Conservation (phyloP, 2,888 invertebrate genomes). For the Tortrix viridana region DNA sequence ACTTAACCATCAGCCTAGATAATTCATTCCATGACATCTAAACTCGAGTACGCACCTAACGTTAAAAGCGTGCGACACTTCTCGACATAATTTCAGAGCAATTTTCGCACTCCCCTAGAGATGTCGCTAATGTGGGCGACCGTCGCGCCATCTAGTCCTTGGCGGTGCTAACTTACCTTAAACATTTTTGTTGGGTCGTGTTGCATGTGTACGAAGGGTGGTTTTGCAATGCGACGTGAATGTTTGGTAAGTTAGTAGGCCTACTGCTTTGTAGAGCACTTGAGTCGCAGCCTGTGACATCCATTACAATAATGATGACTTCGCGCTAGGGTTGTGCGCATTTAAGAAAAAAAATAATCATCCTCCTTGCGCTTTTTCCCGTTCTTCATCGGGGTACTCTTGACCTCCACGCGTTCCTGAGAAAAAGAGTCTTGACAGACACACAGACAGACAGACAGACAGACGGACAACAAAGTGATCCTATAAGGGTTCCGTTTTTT, state of each 20-base stretch:
- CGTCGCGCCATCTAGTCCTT: conserved; percentile 71
- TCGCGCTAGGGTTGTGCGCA: conserved; percentile 62
- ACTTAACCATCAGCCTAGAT: conserved; percentile 22
- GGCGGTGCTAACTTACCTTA: conserved; percentile 52
- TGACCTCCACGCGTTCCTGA: no score
- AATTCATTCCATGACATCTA: conserved; percentile 33
- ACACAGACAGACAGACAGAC: no score
- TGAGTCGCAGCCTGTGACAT: conserved; percentile 81
- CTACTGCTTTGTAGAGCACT: conserved; percentile 72
- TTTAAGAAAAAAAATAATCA: neutral
- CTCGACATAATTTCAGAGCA: conserved; percentile 69
- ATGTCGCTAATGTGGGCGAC: conserved; percentile 80
- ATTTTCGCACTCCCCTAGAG: conserved; percentile 78
- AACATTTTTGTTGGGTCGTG: conserved; percentile 43
- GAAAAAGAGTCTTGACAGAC: no score
- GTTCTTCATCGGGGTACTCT: no score
- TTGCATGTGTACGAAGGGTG: conserved; percentile 34
- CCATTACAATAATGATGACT: conserved; percentile 81
- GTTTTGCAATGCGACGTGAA: conserved; percentile 42
- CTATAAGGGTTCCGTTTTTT: no score
- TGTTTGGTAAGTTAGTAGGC: conserved; percentile 48
- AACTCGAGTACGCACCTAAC: conserved; percentile 34
- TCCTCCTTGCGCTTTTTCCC: no score
- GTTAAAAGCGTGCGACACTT: conserved; percentile 58
- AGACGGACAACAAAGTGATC: no score